These are phyloP conservation scores for Conchocele bisecta DNA, from an alignment of 2,888 invertebrate species.

Conservation along the genomic window DNA sequence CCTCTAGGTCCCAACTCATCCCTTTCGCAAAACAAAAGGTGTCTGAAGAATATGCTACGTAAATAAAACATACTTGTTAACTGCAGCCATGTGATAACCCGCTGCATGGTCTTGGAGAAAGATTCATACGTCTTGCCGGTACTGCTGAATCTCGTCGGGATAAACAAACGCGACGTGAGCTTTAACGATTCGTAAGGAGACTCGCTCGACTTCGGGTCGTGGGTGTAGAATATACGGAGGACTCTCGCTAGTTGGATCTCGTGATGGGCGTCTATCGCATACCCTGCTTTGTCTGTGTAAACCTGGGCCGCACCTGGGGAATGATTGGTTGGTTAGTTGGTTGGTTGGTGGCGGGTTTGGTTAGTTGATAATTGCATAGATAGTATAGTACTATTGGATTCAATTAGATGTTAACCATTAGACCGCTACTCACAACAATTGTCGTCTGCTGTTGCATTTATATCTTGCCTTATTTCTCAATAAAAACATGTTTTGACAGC, in stretches of 20 bases:
- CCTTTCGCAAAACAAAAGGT: no score
- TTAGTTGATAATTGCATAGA: not conserved
- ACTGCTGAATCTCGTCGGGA: slow-evolving; percentile 51
- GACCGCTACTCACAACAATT: no score
- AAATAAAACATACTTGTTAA: slow-evolving; percentile 62
- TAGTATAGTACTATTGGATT: no score
- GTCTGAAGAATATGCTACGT: no score
- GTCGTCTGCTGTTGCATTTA: no score
- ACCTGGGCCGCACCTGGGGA: slow-evolving; percentile 48
- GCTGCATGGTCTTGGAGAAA: slow-evolving; percentile 69
- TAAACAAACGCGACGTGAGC: slow-evolving; percentile 64
- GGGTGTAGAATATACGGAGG: slow-evolving; percentile 61
- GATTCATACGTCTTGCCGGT: slow-evolving; percentile 60
- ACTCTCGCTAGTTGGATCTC: slow-evolving; percentile 65
- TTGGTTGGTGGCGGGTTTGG: not conserved
- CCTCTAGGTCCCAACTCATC: no score
- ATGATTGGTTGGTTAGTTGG: no score
- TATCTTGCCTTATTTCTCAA: no score
- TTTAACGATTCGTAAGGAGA: slow-evolving; percentile 52
- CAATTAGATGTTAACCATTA: no score
- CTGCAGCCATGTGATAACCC: slow-evolving; percentile 65
- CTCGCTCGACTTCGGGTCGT: slow-evolving; percentile 40
- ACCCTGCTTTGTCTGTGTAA: slow-evolving; percentile 42
- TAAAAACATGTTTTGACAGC: no score
- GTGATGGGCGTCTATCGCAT: slow-evolving; percentile 39